These are phyloP conservation scores for Microplitis demolitor DNA, from an alignment of 1,140 invertebrate genomes.

Conservation along the genomic window DNA sequence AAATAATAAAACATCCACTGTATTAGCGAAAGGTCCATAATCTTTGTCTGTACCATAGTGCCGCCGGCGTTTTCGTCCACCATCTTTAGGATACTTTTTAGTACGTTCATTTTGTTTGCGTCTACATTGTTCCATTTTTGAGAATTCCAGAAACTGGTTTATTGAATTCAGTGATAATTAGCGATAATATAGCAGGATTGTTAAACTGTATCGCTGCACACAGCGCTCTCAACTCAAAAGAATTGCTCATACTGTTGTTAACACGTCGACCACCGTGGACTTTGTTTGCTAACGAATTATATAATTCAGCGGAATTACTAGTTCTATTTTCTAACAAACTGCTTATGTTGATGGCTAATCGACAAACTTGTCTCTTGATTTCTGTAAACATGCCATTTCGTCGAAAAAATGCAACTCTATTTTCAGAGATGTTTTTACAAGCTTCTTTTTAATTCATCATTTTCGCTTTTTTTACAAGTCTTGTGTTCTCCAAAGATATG, in stretches of 20 bases:
- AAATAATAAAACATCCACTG: conserved; percentile 25
- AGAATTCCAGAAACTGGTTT: conserved; percentile 19
- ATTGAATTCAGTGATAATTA: neutral
- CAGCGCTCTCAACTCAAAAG: conserved; percentile 36
- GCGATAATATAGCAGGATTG: conserved; percentile 23
- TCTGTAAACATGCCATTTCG: neutral
- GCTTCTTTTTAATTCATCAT: too few relatives aligned
- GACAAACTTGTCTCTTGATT: neutral
- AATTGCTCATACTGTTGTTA: conserved; percentile 26
- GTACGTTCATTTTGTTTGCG: conserved; percentile 32
- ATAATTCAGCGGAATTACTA: conserved; percentile 52
- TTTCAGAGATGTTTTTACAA: too few relatives aligned
- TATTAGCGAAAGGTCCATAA: conserved; percentile 26
- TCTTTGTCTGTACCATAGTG: conserved; percentile 18
- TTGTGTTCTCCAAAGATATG: conserved; percentile 38
- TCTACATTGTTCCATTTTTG: conserved; percentile 20
- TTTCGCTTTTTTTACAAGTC: neutral
- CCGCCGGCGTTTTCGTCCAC: conserved; percentile 11
- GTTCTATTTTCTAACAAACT: conserved; percentile 46
- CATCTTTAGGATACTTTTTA: conserved; percentile 37
- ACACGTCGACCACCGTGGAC: too few relatives aligned
- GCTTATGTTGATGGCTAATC: conserved; percentile 25
- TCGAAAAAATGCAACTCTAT: neutral
- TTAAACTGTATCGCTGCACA: conserved; percentile 44
- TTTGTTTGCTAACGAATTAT: conserved; percentile 42